Evolutionary conservation across 2,888 invertebrate species (phyloP).

Genomic region (Oligia strigilis): DNA sequence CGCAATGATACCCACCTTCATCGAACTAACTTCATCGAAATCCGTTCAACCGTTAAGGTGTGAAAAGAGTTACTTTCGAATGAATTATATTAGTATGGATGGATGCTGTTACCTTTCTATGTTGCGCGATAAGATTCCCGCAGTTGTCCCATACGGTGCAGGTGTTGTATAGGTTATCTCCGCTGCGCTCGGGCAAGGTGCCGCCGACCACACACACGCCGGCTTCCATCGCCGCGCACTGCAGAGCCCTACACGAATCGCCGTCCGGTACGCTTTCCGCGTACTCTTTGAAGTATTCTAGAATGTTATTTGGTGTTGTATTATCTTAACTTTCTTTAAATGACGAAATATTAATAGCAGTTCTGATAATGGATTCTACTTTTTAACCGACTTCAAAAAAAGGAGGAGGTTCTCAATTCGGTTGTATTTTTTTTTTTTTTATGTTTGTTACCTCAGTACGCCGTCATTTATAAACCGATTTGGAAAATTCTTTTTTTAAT

Average conservation of each 20-base stretch:
- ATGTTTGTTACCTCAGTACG: too few relatives aligned
- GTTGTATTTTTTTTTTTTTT: too few relatives aligned
- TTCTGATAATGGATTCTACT: not conserved
- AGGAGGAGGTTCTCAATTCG: too few relatives aligned
- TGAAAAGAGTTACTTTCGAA: not conserved
- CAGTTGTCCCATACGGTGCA: constrained; percentile 95
- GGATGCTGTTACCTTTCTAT: constrained; percentile 93
- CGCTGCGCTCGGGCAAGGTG: constrained; percentile 95
- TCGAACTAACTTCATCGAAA: not conserved
- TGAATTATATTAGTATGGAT: not conserved
- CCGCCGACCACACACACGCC: constrained; percentile 96
- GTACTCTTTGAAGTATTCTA: constrained; percentile 95
- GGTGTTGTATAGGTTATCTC: constrained; percentile 94
- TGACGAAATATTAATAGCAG: not conserved
- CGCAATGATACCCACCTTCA: too few relatives aligned
- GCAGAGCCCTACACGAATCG: constrained; percentile 93
- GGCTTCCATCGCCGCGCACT: constrained; percentile 94
- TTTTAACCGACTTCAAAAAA: too few relatives aligned
- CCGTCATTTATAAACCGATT: too few relatives aligned
- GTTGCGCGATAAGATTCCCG: constrained; percentile 94
- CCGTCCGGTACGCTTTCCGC: constrained; percentile 96
- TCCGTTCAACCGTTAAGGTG: not conserved
- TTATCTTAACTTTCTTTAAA: not conserved
- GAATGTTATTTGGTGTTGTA: not conserved
- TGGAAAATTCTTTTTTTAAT: too few relatives aligned